These are phyloP conservation scores for Aegithalos caudatus DNA, from an alignment of 2,113 vertebrate genomes.

Conservation along the genomic window DNA sequence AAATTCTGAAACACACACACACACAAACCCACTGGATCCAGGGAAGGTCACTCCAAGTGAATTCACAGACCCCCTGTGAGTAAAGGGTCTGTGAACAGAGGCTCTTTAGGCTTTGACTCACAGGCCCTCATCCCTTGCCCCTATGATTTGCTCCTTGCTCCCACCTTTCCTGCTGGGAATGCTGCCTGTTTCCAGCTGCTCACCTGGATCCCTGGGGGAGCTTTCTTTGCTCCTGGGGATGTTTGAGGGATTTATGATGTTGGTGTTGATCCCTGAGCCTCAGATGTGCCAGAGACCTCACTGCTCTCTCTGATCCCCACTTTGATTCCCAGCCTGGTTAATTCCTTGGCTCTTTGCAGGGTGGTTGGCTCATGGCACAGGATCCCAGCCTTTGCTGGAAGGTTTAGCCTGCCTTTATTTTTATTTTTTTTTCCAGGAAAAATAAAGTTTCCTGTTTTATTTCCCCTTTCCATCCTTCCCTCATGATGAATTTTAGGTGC, in stretches of 20 bases:
- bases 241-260: background rate
- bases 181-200: background rate
- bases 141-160: background rate
- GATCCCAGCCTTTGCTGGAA: background rate
- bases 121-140: background rate
- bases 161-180: background rate
- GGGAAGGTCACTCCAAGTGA: background rate
- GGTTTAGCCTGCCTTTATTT: background rate
- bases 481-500: background rate
- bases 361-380: background rate
- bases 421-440: background rate
- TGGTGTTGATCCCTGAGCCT: background rate
- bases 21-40: accelerated
- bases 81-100: too few relatives aligned
- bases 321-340: background rate
- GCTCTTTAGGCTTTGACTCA: background rate
- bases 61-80: background rate
- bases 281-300: background rate
- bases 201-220: background rate
- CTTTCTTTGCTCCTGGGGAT: background rate
- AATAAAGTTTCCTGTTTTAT: background rate
- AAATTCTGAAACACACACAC: too few relatives aligned
- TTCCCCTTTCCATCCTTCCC: background rate
- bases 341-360: background rate
- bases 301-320: background rate